Conservation (phyloP, 2,113 vertebrate genomes). For the Prolemur simus region DNA sequence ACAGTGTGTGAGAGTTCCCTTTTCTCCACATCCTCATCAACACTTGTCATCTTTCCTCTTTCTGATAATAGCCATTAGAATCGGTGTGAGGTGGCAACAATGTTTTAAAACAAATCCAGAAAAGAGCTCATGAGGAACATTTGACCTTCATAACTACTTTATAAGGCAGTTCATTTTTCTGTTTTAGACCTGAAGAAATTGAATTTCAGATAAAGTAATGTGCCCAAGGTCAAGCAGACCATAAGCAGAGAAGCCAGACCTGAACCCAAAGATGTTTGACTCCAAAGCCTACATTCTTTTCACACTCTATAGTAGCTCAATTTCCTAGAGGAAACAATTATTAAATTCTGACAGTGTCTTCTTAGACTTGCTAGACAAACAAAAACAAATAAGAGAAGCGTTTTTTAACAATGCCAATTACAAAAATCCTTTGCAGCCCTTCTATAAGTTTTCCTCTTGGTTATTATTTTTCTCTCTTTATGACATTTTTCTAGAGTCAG, state of each 20-base stretch:
- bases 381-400: not conserved
- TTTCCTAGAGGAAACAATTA: not conserved
- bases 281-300: not conserved
- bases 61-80: not conserved
- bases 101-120: not conserved
- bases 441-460: not conserved
- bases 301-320: not conserved
- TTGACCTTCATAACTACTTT: not conserved
- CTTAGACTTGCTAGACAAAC: not conserved
- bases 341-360: not conserved
- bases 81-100: not conserved
- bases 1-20: fast-evolving
- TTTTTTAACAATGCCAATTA: not conserved
- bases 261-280: not conserved
- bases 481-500: not conserved
- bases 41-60: not conserved
- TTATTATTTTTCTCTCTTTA: not conserved
- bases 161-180: not conserved
- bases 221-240: not conserved
- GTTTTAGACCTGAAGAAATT: not conserved
- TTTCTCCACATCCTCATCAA: too few species aligned
- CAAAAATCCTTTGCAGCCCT: not conserved
- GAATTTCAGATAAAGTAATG: not conserved
- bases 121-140: not conserved
- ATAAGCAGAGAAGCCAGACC: not conserved